phyloP scores from a whole-genome alignment of 2,888 invertebrate genomes.

The Oligia fasciuncula region DNA sequence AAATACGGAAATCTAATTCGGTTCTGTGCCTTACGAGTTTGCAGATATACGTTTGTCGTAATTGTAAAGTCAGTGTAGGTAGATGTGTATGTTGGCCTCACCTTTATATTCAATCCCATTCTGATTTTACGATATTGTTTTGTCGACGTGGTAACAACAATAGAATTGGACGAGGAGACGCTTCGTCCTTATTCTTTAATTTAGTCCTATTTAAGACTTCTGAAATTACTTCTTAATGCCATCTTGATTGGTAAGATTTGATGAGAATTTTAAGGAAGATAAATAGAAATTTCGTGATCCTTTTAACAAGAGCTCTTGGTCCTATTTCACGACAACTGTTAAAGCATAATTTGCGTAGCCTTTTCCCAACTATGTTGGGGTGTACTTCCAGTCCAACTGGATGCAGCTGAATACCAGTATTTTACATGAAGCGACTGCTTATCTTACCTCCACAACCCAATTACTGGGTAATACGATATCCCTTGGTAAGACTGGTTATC shows the following conservation, averaged over 20 bases:
- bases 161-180: constrained; percentile 12
- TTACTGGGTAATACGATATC: no score
- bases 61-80: constrained; percentile 43
- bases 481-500: no score
- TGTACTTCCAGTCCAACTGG: no score
- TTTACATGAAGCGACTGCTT: no score
- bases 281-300: constrained; percentile 31
- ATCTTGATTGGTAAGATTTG: constrained; percentile 66
- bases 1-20: constrained; percentile 59
- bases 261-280: constrained; percentile 50
- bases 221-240: constrained; percentile 68
- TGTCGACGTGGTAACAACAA: constrained; percentile 11
- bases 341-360: no score
- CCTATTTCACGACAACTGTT: constrained; percentile 14
- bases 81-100: constrained; percentile 4
- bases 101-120: constrained; percentile 26
- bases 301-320: not conserved
- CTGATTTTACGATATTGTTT: constrained; percentile 33
- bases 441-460: no score
- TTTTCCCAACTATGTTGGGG: no score
- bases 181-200: constrained; percentile 40
- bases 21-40: constrained; percentile 46
- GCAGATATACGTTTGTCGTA: constrained; percentile 41
- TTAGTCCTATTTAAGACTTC: constrained; percentile 58
- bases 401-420: no score